Evolutionary conservation across 2,888 invertebrate genomes (phyloP), one percentile per base, ranked within the genome.

Genomic region (Drosophila fulvimacula): DNA sequence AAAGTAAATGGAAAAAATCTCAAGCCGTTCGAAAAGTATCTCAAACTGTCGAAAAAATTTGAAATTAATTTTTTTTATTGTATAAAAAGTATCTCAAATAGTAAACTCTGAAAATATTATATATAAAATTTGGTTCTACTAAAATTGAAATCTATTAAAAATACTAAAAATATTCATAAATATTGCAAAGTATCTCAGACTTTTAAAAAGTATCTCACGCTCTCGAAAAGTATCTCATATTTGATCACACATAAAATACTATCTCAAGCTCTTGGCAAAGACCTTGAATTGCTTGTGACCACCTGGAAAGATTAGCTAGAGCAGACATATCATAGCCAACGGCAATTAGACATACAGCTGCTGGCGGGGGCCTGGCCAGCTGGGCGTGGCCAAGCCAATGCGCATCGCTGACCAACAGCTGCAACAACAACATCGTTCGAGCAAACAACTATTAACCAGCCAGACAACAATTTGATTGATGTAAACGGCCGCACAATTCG

Each of bases 401-500:
- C 70, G 80, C 73, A 69, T 72, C 69, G 82, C 53, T 82, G 82
- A 57, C 52, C 62, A 58, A 9, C 60, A 56, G 30, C 24, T 59
- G 17, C 27, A 64, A 2, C 13, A 63, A 32, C 39, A 52, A 10
- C 39, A 52, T 11, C n/a, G 44, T 36, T 30, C 27, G 11, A 11
- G 46, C 46, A 27, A 69, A 58, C 44, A 52, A 46, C 17, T 51
- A 51, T 17, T 19, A 57, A 38, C 30, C 19, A 55, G 39, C 19
- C 44, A 49, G 24, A 62, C 30, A 58, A 61, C 66, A 69, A 69
- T 79, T 78, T 82, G 79, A 86, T 82, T 86, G 84, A 83, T 86
- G 87, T 72, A 81, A 86, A 78, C 81, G 83, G 70, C 78, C 84
- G 67, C 81, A 80, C 82, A 71, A 57, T 82, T 85, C 81, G 80